A percentile compares a stretch with the other conserved stretches of the same genome.
These are phyloP conservation scores for Nasua narica DNA, from an alignment of 2,797 vertebrate species.

Conservation along the genomic window DNA sequence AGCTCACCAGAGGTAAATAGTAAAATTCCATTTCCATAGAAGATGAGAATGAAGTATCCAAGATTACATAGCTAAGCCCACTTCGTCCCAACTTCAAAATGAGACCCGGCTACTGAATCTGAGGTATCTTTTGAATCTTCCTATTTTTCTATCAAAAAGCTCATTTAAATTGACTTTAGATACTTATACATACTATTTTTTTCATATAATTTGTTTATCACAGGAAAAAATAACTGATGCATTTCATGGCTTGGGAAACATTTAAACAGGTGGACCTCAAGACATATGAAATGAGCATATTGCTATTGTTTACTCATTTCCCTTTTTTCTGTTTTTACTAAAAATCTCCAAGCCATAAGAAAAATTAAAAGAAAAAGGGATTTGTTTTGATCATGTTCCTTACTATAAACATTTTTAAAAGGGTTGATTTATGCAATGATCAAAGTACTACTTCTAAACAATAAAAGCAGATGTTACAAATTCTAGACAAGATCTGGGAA, in stretches of 20 bases:
- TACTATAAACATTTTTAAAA: conserved; percentile 27
- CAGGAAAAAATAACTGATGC: conserved; percentile 21
- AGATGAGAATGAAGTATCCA: background rate
- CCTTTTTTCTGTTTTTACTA: conserved; percentile 18
- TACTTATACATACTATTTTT: background rate
- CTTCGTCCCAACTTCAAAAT: background rate
- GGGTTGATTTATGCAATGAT: background rate
- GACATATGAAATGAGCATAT: conserved; percentile 42
- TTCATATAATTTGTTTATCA: conserved; percentile 18
- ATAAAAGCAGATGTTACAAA: background rate
- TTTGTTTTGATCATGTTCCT: conserved; percentile 9
- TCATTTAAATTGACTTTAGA: background rate
- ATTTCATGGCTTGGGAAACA: conserved; percentile 29
- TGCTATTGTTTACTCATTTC: conserved; percentile 38
- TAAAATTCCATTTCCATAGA: background rate
- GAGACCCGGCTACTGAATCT: background rate
- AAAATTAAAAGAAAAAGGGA: background rate
- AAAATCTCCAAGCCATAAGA: background rate
- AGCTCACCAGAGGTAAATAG: background rate
- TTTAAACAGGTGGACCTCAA: conserved; percentile 50
- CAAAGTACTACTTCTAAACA: background rate
- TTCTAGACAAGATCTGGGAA: background rate
- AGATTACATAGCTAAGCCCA: background rate
- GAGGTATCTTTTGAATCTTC: background rate
- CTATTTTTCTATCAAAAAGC: background rate